These are phyloP conservation scores for Hydroisotoma schaefferi DNA, from an alignment of 2,888 invertebrate species.

Conservation along the genomic window DNA sequence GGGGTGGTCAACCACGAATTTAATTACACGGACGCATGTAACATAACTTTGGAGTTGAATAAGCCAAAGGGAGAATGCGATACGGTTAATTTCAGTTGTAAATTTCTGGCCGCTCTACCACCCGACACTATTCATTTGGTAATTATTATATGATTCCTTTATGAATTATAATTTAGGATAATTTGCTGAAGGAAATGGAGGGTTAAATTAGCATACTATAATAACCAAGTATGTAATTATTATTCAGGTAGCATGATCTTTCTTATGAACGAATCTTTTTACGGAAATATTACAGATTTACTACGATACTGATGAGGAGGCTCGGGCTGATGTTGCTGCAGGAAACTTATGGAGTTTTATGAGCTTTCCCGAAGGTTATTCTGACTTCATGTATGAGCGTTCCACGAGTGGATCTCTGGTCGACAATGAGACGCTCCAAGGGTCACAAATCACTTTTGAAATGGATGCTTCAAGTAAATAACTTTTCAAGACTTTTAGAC, in stretches of 20 bases:
- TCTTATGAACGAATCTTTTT: background rate
- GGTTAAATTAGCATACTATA: no score
- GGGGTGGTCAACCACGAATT: conserved; percentile 14
- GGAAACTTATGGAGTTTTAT: conserved; percentile 85
- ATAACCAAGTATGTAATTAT: no score
- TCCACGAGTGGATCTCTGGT: conserved; percentile 74
- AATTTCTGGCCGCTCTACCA: background rate
- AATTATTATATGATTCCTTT: background rate
- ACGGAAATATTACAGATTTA: conserved; percentile 15
- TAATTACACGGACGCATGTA: background rate
- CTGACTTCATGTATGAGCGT: conserved; percentile 76
- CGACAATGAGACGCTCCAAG: conserved; percentile 78
- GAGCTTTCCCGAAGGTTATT: conserved; percentile 83
- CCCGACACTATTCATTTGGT: conserved; percentile 1
- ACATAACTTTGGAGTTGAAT: background rate
- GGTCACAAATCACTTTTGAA: conserved; percentile 83
- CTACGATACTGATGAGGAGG: conserved; percentile 54
- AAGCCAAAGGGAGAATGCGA: background rate
- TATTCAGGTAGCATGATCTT: no score
- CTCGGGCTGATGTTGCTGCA: conserved; percentile 66
- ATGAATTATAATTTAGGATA: no score
- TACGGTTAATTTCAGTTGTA: conserved; percentile 10
- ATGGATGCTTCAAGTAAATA: conserved; percentile 86
- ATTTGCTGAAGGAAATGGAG: no score
- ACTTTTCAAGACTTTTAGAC: no score